phyloP scores from a whole-genome alignment of 2,113 vertebrate species.

The Aspiorhynchus laticeps region DNA sequence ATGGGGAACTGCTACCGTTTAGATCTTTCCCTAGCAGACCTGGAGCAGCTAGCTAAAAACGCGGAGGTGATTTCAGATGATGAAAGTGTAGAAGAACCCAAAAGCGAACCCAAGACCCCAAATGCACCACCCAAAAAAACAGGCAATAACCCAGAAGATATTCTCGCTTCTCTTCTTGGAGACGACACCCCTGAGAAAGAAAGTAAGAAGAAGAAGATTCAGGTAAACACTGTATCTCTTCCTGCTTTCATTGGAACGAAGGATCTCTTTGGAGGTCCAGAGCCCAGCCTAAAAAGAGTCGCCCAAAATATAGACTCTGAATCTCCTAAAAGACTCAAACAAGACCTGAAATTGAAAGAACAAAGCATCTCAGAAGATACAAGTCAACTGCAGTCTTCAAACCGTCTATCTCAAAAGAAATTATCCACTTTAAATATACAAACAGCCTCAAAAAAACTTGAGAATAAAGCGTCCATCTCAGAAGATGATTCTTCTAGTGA shows the following conservation, averaged over 20 bases:
- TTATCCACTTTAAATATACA: neutral
- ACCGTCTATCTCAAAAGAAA: neutral
- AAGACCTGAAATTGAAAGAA: neutral
- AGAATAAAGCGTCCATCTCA: neutral
- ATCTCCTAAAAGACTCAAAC: conserved; percentile 32
- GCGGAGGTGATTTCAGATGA: conserved; percentile 42
- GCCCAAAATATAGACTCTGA: neutral
- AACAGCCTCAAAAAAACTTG: neutral
- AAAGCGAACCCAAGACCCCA: neutral
- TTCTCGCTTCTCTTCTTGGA: conserved; percentile 81
- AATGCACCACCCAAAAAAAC: conserved; percentile 58
- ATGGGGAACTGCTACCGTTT: conserved; percentile 80
- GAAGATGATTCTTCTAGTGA: neutral
- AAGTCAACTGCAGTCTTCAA: neutral
- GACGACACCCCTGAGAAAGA: conserved; percentile 68
- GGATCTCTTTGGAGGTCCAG: conserved; percentile 59
- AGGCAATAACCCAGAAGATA: conserved; percentile 79
- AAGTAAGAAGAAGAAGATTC: conserved; percentile 62
- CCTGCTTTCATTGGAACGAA: conserved; percentile 83
- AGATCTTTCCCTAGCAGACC: conserved; percentile 81
- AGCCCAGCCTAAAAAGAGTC: conserved; percentile 34
- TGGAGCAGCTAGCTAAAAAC: conserved; percentile 75
- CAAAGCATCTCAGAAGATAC: neutral
- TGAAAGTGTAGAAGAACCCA: conserved; percentile 25
- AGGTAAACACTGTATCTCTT: conserved; percentile 58